A percentile compares a stretch with the other conserved stretches of the same genome.
These are phyloP conservation scores for Brassicogethes aeneus DNA, from an alignment of 2,888 invertebrate genomes.

Conservation along the genomic window DNA sequence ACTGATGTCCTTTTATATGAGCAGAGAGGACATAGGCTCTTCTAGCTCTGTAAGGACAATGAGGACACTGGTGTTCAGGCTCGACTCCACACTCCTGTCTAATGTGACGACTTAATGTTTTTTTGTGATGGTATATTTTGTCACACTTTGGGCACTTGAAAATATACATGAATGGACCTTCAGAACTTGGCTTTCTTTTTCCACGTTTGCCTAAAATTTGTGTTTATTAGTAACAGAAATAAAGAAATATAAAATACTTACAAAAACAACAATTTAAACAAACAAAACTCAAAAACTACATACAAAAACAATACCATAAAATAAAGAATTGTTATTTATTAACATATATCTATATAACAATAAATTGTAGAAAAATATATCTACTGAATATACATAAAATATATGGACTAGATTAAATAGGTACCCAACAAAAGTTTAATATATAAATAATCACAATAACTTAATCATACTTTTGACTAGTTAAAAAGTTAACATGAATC, in stretches of 20 bases:
- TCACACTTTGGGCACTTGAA: conserved; percentile 40
- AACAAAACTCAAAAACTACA: too few relatives aligned
- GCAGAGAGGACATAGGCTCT: conserved; percentile 44
- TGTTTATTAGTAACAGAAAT: not conserved
- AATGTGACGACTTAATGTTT: conserved; percentile 43
- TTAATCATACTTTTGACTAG: too few relatives aligned
- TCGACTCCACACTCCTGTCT: conserved; percentile 47
- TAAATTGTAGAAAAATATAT: too few relatives aligned
- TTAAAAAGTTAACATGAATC: conserved; percentile 8
- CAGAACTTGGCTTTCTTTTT: not conserved
- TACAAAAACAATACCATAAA: too few relatives aligned
- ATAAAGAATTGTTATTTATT: too few relatives aligned
- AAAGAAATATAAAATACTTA: not conserved
- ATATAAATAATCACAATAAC: too few relatives aligned
- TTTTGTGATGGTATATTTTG: conserved; percentile 43
- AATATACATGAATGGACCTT: conserved; percentile 3
- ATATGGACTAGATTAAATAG: too few relatives aligned
- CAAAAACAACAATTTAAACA: not conserved
- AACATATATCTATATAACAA: too few relatives aligned
- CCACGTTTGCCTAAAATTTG: conserved; percentile 5
- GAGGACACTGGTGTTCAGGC: conserved; percentile 65
- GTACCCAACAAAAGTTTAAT: too few relatives aligned
- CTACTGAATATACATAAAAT: too few relatives aligned
- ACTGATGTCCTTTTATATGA: conserved; percentile 32
- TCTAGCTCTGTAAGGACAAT: conserved; percentile 64